phyloP scores from a whole-genome alignment of 1,140 invertebrate genomes.

The Caenorhabditis latens region DNA sequence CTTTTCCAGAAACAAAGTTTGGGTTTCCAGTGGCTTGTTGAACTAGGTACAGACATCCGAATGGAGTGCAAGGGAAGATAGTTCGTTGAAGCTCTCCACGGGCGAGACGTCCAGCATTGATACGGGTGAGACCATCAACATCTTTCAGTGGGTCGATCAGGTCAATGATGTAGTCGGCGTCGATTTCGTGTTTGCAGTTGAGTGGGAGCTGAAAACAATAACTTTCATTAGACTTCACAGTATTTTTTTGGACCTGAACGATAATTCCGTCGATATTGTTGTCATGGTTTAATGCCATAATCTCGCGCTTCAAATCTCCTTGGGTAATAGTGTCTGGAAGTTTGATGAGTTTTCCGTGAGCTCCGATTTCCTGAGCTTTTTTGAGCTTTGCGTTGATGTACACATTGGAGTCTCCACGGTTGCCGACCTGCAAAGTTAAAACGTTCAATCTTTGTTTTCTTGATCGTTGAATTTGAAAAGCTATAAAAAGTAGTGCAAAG shows the following conservation, averaged over 20 bases:
- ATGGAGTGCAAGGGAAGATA: slow-evolving; percentile 76
- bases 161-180: slow-evolving; percentile 72
- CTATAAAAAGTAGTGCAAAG: not conserved
- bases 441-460: no score
- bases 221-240: not conserved
- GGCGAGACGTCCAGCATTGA: slow-evolving; percentile 75
- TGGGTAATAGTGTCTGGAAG: slow-evolving; percentile 88
- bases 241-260: slow-evolving; percentile 67
- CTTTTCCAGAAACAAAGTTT: slow-evolving; percentile 84
- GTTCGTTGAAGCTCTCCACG: slow-evolving; percentile 73
- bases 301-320: slow-evolving; percentile 80
- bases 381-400: slow-evolving; percentile 97
- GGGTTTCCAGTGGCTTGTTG: slow-evolving; percentile 72
- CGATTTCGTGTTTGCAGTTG: slow-evolving; percentile 70
- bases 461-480: not conserved
- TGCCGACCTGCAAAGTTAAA: slow-evolving; percentile 87
- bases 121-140: slow-evolving; percentile 76
- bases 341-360: slow-evolving; percentile 86
- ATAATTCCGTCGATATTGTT: slow-evolving; percentile 76
- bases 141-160: slow-evolving; percentile 73
- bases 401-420: slow-evolving; percentile 96
- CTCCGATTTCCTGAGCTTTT: slow-evolving; percentile 90
- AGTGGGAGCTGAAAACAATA: slow-evolving; percentile 72
- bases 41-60: slow-evolving; percentile 75
- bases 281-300: slow-evolving; percentile 73